Percentiles rank a stretch among this genome's conserved stretches.
These are phyloP conservation scores for Margarornis squamiger DNA, from an alignment of 2,797 vertebrate species.

Conservation along the genomic window DNA sequence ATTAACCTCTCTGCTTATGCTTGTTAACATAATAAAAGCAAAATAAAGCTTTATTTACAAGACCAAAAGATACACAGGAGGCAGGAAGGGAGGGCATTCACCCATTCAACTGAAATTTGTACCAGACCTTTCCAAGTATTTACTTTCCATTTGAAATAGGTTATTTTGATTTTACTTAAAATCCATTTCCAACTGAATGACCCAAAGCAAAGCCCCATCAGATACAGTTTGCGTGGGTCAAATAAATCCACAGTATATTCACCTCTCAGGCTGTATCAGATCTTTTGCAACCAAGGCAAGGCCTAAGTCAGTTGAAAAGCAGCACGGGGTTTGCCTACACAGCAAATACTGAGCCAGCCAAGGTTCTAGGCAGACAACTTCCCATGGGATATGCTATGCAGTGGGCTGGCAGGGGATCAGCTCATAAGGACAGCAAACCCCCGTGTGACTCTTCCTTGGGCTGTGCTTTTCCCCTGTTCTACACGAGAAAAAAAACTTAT, in stretches of 20 bases:
- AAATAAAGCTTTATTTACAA: not conserved
- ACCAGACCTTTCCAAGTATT: not conserved
- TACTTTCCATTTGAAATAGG: not conserved
- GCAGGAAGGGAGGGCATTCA: not conserved
- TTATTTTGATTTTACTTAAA: not conserved
- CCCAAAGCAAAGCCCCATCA: not conserved
- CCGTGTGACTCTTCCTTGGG: not conserved
- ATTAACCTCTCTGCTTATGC: not conserved
- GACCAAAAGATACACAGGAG: not conserved
- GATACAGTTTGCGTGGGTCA: not conserved
- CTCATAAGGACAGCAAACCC: not conserved
- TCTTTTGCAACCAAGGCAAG: not conserved
- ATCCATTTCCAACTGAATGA: not conserved
- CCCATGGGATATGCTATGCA: not conserved
- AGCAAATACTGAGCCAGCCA: not conserved
- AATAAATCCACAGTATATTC: not conserved
- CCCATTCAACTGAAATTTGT: not conserved
- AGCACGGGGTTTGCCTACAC: not conserved
- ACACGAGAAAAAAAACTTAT: fast-evolving
- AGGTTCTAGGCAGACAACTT: not conserved
- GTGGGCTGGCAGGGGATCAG: not conserved
- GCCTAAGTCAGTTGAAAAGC: not conserved
- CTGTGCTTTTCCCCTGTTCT: not conserved
- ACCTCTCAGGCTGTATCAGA: not conserved
- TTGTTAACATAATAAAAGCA: not conserved